phyloP scores from a whole-genome alignment of 2,888 invertebrate genomes.

The Sarcophaga carnaria region DNA sequence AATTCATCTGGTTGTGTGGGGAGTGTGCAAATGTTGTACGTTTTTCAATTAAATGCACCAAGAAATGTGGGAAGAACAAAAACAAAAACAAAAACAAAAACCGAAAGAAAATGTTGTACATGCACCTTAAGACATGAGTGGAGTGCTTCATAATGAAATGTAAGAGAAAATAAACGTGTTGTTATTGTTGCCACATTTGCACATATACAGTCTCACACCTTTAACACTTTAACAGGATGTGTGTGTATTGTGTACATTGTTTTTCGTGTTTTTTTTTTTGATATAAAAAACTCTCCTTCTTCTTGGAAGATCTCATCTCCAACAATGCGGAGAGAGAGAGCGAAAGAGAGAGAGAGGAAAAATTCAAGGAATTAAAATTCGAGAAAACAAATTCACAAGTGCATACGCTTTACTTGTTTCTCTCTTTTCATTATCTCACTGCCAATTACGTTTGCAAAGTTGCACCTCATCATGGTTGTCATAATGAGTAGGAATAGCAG shows the following conservation, averaged over 20 bases:
- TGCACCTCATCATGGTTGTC: constrained; percentile 36
- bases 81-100: background rate
- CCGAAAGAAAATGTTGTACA: background rate
- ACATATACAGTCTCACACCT: background rate
- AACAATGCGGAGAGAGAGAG: too few relatives aligned
- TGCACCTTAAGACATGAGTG: constrained; percentile 14
- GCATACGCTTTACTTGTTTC: background rate
- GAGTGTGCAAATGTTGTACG: background rate
- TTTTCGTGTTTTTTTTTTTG: background rate
- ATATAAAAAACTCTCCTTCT: background rate
- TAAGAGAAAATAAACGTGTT: background rate
- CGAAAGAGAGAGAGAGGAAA: background rate
- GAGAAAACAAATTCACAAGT: background rate
- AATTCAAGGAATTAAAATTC: background rate
- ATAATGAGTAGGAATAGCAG: constrained; percentile 7
- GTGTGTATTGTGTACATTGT: background rate
- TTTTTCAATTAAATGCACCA: constrained; percentile 4
- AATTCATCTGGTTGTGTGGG: too few relatives aligned
- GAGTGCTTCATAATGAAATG: constrained; percentile 41
- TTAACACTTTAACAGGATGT: background rate
- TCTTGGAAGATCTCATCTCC: background rate
- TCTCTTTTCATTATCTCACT: constrained; percentile 52
- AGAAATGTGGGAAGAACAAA: background rate
- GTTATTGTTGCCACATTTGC: constrained; percentile 7
- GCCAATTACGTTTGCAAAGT: constrained; percentile 61